Conservation (phyloP, 2,888 invertebrate genomes). For the Octonoba sinensis region DNA sequence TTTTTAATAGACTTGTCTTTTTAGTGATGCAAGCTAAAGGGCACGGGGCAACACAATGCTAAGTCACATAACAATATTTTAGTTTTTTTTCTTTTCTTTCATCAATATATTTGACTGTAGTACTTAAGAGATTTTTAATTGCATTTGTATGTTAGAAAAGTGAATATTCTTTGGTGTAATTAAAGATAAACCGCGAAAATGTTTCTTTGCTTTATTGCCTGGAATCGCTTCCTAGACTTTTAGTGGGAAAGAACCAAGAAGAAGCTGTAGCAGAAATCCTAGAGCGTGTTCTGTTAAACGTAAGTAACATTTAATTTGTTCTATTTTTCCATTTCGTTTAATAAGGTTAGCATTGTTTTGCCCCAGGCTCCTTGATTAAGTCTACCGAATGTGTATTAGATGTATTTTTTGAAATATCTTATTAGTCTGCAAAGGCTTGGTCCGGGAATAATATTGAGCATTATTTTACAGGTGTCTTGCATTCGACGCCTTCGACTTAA, state of each 20-base stretch:
- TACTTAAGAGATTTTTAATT: no score
- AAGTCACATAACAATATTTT: slow-evolving; percentile 46
- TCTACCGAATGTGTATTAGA: no score
- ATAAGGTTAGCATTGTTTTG: slow-evolving; percentile 63
- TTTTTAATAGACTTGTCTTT: no score
- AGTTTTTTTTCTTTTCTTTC: no score
- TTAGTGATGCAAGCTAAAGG: slow-evolving; percentile 14
- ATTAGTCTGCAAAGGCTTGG: slow-evolving; percentile 10
- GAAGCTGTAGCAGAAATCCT: no score
- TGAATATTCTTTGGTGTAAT: no score
- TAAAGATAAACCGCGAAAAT: no score
- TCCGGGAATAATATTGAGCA: slow-evolving; percentile 38
- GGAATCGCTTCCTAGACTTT: no score
- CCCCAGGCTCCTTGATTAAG: slow-evolving; percentile 49
- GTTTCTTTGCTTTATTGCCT: no score
- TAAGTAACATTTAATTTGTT: slow-evolving; percentile 42
- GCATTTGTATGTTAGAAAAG: no score
- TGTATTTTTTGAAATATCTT: not conserved
- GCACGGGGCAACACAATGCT: slow-evolving; percentile 64
- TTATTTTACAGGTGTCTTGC: slow-evolving; percentile 58
- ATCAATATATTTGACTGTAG: no score
- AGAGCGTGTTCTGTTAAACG: not conserved
- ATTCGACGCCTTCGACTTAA: slow-evolving; percentile 38
- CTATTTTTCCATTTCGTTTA: slow-evolving; percentile 17
- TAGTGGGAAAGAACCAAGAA: no score